Percentiles rank a stretch among this genome's conserved stretches.
Conservation (phyloP, 2,888 invertebrate genomes). For the Ichneumoninae sp. region DNA sequence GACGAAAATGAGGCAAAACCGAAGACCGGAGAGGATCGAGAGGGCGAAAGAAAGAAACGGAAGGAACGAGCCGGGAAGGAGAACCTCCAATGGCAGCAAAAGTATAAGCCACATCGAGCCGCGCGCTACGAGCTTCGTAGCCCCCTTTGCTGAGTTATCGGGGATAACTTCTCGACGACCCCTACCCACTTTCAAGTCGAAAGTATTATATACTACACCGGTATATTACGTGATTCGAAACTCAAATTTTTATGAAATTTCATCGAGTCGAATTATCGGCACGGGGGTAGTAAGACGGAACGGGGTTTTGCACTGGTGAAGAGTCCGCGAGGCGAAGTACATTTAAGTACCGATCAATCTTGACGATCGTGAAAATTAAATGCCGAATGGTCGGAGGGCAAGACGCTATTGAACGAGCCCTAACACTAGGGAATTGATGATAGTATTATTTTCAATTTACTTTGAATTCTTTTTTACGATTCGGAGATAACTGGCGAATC, state of each 20-base stretch:
- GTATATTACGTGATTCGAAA: constrained; percentile 58
- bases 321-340: neutral
- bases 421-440: too few relatives aligned
- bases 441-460: too few relatives aligned
- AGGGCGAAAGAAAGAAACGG: constrained; percentile 6
- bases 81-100: constrained; percentile 31
- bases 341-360: neutral
- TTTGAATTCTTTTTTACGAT: too few relatives aligned
- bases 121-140: neutral
- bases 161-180: constrained; percentile 60
- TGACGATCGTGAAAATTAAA: neutral
- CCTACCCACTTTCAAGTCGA: constrained; percentile 55
- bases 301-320: constrained; percentile 1
- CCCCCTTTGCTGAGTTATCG: constrained; percentile 56
- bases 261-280: constrained; percentile 44
- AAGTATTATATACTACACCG: constrained; percentile 56
- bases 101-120: constrained; percentile 10
- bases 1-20: constrained; percentile 66
- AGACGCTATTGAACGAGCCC: neutral
- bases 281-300: constrained; percentile 32
- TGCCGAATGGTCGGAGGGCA: neutral
- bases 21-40: constrained; percentile 6
- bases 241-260: constrained; percentile 59
- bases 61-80: neutral
- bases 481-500: too few relatives aligned